Percentiles rank a stretch among this genome's conserved stretches.
Evolutionary conservation across 2,888 invertebrate species (phyloP).

Genomic region (Drosophila engyochracea): DNA sequence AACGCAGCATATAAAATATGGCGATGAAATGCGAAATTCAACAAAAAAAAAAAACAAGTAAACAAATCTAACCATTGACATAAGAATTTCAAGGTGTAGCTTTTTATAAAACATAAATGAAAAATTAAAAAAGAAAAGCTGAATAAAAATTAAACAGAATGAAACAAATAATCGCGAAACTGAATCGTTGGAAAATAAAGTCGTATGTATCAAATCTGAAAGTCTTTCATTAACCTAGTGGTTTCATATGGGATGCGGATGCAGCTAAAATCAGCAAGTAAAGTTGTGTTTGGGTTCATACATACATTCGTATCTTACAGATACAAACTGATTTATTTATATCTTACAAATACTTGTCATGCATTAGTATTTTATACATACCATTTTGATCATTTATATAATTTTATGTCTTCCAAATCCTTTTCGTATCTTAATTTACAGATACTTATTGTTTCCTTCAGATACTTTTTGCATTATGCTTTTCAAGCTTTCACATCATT

Average conservation of each 20-base stretch:
- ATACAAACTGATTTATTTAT: background rate
- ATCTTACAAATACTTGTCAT: background rate
- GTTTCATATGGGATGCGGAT: background rate
- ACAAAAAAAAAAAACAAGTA: conserved; percentile 9
- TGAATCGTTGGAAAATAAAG: conserved; percentile 61
- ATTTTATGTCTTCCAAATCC: background rate
- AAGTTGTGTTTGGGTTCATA: too few relatives aligned
- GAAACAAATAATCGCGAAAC: conserved; percentile 28
- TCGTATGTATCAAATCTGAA: conserved; percentile 61
- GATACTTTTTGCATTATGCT: background rate
- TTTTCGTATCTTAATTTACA: background rate
- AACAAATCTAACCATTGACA: conserved; percentile 14
- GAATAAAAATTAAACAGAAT: conserved; percentile 21
- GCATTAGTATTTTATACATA: background rate
- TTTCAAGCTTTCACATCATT: background rate
- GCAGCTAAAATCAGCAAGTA: background rate
- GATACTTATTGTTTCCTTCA: too few relatives aligned
- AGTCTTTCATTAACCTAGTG: background rate
- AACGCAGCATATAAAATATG: conserved; percentile 62
- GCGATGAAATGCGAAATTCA: conserved; percentile 33
- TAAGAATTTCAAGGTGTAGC: conserved; percentile 58
- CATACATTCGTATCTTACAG: background rate
- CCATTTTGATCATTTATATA: background rate
- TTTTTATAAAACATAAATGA: conserved; percentile 54
- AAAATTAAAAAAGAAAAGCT: conserved; percentile 27